phyloP scores from a whole-genome alignment of 64 coral and sea anemone genomes.

The Pocillopora damicornis region DNA sequence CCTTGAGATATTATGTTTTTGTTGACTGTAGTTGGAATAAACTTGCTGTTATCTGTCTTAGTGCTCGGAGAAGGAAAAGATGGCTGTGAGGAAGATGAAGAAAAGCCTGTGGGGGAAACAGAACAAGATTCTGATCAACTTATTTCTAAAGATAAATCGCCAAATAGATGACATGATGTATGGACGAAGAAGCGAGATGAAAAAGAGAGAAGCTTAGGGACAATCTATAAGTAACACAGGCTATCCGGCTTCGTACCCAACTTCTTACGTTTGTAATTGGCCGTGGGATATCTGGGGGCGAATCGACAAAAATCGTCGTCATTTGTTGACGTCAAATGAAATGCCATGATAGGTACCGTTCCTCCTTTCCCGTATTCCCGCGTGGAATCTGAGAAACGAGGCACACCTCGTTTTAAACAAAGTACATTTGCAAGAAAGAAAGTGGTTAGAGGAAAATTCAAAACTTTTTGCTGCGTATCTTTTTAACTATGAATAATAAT shows the following conservation, averaged over 20 bases:
- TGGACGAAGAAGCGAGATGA: not conserved
- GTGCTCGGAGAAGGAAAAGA: slow-evolving; percentile 6
- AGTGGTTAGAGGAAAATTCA: too few species aligned
- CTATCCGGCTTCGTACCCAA: not conserved
- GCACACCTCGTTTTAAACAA: too few species aligned
- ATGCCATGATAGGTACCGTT: not conserved
- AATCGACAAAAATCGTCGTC: not conserved
- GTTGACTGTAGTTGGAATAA: too few species aligned
- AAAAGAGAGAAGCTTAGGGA: not conserved
- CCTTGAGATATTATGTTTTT: too few species aligned
- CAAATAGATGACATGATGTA: not conserved
- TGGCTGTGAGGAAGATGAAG: not conserved
- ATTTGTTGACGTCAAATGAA: not conserved
- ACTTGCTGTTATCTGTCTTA: not conserved
- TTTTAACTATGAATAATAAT: too few species aligned
- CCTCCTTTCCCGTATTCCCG: not conserved
- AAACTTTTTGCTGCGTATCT: too few species aligned
- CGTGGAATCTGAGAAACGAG: too few species aligned
- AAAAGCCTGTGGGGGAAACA: not conserved
- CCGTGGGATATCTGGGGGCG: too few species aligned
- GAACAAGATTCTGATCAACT: not conserved
- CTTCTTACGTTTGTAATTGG: too few species aligned
- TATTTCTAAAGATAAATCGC: slow-evolving; percentile 11
- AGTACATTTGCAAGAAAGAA: too few species aligned
- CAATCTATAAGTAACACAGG: not conserved